Evolutionary conservation across 2,888 invertebrate genomes (phyloP).

Genomic region (Chalcosyrphus nemorum): DNA sequence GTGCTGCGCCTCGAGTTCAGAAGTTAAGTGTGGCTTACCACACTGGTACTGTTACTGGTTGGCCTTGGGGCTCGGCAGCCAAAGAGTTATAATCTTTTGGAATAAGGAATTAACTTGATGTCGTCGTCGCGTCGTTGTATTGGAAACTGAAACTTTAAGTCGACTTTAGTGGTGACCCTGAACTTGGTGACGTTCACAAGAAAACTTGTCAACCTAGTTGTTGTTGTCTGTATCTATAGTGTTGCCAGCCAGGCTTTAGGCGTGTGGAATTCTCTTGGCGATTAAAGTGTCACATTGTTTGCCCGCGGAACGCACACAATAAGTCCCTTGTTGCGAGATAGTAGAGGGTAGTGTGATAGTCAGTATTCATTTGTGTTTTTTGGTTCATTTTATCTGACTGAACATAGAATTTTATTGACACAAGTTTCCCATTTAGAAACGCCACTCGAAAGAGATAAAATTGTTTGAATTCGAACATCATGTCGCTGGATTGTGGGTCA

Average conservation of each 20-base stretch:
- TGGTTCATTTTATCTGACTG: constrained; percentile 2
- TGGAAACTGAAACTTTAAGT: constrained; percentile 47
- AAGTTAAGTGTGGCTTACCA: constrained; percentile 13
- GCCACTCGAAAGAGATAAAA: constrained; percentile 45
- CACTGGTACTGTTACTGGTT: too few species aligned
- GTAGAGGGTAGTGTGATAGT: neutral
- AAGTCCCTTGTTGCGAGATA: constrained; percentile 1
- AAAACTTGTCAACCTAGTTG: constrained; percentile 28
- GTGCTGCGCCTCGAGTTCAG: neutral
- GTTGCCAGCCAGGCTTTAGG: too few species aligned
- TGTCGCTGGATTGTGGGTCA: constrained; percentile 48
- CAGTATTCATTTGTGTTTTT: too few species aligned
- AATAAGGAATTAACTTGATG: constrained; percentile 23
- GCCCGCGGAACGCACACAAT: neutral
- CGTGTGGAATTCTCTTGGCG: neutral
- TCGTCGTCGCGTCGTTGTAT: constrained; percentile 23
- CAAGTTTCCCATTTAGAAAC: constrained; percentile 62
- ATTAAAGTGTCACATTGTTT: constrained; percentile 4
- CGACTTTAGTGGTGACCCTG: constrained; percentile 54
- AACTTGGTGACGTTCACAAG: constrained; percentile 51
- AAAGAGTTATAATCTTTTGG: neutral
- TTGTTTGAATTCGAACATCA: constrained; percentile 55
- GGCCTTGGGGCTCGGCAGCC: constrained; percentile 17
- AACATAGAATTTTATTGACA: constrained; percentile 54
- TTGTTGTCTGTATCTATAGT: too few species aligned